A percentile compares a stretch with the other conserved stretches of the same genome.
Conservation (phyloP, 2,888 invertebrate genomes). For the Macrosoma leucophasiata region DNA sequence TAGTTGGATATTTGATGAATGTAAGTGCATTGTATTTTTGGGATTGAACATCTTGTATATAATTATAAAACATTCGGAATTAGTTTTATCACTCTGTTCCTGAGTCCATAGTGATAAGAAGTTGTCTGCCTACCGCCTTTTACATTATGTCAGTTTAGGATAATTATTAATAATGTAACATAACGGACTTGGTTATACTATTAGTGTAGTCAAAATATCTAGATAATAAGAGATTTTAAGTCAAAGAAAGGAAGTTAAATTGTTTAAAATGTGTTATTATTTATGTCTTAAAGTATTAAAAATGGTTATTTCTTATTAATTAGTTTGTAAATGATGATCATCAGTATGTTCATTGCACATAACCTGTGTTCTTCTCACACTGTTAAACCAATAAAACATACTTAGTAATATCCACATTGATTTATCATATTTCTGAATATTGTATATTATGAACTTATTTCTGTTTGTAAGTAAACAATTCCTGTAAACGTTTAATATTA, state of each 20-base stretch:
- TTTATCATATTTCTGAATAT: not conserved
- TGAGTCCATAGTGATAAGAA: conserved; percentile 67
- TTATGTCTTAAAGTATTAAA: conserved; percentile 77
- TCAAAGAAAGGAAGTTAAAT: conserved; percentile 75
- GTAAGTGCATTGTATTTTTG: too few species aligned
- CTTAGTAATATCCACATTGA: conserved; percentile 4
- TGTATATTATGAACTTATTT: not conserved
- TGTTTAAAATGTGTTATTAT: conserved; percentile 77
- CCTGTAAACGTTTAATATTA: conserved; percentile 10
- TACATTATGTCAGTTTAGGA: conserved; percentile 72
- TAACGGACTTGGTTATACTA: conserved; percentile 73
- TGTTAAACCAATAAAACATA: conserved; percentile 61
- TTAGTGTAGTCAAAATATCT: conserved; percentile 71
- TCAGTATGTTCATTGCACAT: conserved; percentile 61
- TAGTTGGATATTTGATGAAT: too few species aligned
- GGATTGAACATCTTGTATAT: too few species aligned
- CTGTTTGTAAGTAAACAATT: not conserved
- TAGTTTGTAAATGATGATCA: conserved; percentile 72
- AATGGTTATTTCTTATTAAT: conserved; percentile 76
- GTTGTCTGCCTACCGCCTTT: conserved; percentile 75
- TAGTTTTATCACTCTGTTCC: conserved; percentile 53
- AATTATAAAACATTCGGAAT: too few species aligned
- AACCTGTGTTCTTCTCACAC: conserved; percentile 46
- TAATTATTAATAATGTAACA: conserved; percentile 62
- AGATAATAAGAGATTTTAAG: conserved; percentile 71